These are phyloP conservation scores for Papilio aristodemus DNA, from an alignment of 1,140 invertebrate genomes.

Conservation along the genomic window DNA sequence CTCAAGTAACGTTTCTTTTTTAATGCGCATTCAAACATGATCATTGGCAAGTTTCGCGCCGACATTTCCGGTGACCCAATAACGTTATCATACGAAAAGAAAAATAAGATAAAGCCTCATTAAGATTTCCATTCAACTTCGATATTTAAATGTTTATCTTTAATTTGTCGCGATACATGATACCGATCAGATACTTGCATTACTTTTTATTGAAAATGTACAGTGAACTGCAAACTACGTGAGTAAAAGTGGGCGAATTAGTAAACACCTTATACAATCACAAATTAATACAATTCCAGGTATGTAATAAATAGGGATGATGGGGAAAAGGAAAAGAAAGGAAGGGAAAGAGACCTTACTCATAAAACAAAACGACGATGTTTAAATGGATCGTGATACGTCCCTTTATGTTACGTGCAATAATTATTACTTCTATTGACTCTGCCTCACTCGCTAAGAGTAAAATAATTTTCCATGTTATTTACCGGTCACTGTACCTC, in stretches of 20 bases:
- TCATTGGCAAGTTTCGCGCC: neutral
- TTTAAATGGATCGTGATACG: too few species aligned
- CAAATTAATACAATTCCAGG: too few species aligned
- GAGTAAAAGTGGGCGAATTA: neutral
- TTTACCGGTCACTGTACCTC: constrained; percentile 5
- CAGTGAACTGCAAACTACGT: neutral
- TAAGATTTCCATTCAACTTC: constrained; percentile 8
- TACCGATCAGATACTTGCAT: neutral
- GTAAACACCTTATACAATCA: too few species aligned
- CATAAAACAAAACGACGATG: too few species aligned
- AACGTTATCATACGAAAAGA: neutral
- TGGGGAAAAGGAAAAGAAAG: too few species aligned
- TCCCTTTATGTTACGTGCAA: neutral
- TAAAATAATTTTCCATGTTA: neutral
- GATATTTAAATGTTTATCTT: constrained; percentile 15
- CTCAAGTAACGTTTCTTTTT: too few species aligned
- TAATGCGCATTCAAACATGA: neutral
- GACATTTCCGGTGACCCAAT: constrained; percentile 9
- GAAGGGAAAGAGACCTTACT: too few species aligned
- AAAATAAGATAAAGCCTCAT: neutral
- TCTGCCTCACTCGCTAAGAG: neutral
- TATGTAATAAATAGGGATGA: too few species aligned
- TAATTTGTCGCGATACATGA: constrained; percentile 1
- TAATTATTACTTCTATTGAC: neutral
- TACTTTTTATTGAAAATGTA: constrained; percentile 17